Conservation (phyloP, 2,888 invertebrate genomes). For the Rotaria magnacalcarata region DNA sequence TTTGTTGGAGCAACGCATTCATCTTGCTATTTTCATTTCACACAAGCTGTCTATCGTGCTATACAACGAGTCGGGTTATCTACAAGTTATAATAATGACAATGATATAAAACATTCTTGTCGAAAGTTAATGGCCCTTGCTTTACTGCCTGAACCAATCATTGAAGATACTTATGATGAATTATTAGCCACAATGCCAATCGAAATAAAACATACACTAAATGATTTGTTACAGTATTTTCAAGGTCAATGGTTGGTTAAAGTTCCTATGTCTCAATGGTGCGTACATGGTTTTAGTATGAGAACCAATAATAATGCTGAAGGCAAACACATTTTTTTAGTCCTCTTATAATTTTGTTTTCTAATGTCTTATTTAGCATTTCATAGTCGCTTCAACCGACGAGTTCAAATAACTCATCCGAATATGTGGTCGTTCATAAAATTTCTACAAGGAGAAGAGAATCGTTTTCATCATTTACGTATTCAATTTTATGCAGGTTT, state of each 20-base stretch:
- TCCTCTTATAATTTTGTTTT: background rate
- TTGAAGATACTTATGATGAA: slow-evolving; percentile 8
- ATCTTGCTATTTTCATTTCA: background rate
- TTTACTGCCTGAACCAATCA: background rate
- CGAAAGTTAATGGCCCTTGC: background rate
- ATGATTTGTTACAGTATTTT: background rate
- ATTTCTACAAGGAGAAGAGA: slow-evolving; percentile 8
- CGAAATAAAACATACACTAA: background rate
- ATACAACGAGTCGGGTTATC: background rate
- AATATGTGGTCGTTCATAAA: slow-evolving; percentile 1
- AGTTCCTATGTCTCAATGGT: background rate
- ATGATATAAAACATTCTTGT: slow-evolving; percentile 5
- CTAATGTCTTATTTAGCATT: background rate
- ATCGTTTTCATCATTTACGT: no score
- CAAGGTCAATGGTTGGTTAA: background rate
- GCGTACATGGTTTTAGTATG: background rate
- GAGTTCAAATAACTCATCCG: background rate
- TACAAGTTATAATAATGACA: background rate
- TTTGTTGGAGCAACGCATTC: background rate
- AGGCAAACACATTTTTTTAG: background rate
- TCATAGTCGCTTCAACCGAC: background rate
- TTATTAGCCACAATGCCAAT: background rate
- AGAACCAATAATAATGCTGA: background rate
- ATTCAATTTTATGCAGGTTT: background rate
- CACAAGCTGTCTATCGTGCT: background rate